Percentiles rank a stretch among this genome's conserved stretches.
Conservation (phyloP, 2,797 vertebrate species). For the Hydrocynus forskahlii region DNA sequence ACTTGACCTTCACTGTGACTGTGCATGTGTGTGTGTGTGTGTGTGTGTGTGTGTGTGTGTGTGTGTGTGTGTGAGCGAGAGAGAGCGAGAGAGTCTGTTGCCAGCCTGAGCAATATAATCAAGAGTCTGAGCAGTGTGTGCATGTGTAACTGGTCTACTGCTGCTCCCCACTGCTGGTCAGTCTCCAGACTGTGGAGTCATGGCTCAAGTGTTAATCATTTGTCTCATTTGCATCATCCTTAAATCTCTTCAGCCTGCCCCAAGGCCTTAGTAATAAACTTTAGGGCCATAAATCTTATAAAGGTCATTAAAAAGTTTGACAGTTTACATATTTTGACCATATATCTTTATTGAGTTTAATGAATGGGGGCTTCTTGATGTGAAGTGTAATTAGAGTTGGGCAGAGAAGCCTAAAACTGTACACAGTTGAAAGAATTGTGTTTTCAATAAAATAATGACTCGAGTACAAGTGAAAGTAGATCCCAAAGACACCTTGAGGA, state of each 20-base stretch:
- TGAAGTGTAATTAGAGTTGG: not conserved
- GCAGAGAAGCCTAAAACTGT: not conserved
- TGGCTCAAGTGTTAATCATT: constrained; percentile 7
- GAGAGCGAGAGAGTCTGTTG: constrained; percentile 31
- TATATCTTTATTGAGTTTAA: too few relatives aligned
- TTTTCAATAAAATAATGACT: not conserved
- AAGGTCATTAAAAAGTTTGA: not conserved
- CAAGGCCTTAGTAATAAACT: not conserved
- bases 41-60: constrained; percentile 43
- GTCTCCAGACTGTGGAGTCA: constrained; percentile 38
- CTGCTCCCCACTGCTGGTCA: constrained; percentile 27
- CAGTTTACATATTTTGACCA: too few relatives aligned
- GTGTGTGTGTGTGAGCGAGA: constrained; percentile 37
- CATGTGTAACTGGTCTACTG: constrained; percentile 35
- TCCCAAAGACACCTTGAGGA: not conserved
- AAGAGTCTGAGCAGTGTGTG: constrained; percentile 38
- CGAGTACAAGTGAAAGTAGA: not conserved
- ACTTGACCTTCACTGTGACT: constrained; percentile 52
- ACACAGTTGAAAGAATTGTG: not conserved
- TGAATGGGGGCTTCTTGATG: too few relatives aligned
- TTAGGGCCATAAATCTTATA: not conserved
- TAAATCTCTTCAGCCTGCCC: not conserved
- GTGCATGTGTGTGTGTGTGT: constrained; percentile 44
- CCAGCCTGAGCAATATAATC: constrained; percentile 25
- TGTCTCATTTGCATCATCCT: constrained; percentile 2